These are phyloP conservation scores for Sebastiscus albofasciatus DNA, from an alignment of 2,797 vertebrate genomes.

Conservation along the genomic window DNA sequence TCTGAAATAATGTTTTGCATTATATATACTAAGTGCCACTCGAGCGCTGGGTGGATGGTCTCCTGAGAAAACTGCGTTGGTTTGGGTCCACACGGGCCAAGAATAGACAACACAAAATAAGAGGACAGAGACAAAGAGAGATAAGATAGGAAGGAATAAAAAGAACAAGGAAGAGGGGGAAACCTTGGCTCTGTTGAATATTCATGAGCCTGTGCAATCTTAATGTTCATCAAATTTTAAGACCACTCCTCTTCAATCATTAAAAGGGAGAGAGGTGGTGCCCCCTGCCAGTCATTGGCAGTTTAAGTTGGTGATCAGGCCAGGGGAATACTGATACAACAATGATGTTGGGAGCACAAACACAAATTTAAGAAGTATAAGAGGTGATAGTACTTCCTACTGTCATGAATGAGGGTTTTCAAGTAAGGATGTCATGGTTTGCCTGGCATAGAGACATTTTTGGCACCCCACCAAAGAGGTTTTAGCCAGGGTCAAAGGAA, in stretches of 20 bases:
- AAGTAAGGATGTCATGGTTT: background rate
- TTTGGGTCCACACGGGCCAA: background rate
- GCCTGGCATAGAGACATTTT: too few relatives aligned
- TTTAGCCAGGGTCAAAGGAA: too few relatives aligned
- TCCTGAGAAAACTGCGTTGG: background rate
- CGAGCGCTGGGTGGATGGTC: background rate
- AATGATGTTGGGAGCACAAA: background rate
- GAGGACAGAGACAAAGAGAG: background rate
- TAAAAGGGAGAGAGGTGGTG: background rate
- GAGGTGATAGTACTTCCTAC: background rate
- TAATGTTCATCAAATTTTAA: slow-evolving; percentile 79
- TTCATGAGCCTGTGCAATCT: slow-evolving; percentile 39
- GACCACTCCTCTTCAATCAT: slow-evolving; percentile 37
- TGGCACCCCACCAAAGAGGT: too few relatives aligned
- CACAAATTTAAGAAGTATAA: background rate
- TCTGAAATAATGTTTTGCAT: slow-evolving; percentile 13
- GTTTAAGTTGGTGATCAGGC: background rate
- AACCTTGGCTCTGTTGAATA: slow-evolving; percentile 38
- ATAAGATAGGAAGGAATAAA: background rate
- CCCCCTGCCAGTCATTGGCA: background rate
- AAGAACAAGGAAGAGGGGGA: background rate
- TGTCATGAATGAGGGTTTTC: background rate
- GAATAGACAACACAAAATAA: slow-evolving; percentile 1
- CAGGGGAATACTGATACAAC: background rate
- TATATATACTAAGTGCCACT: slow-evolving; percentile 18